Conservation (phyloP, 2,888 invertebrate genomes). For the Agrilus biguttatus region DNA sequence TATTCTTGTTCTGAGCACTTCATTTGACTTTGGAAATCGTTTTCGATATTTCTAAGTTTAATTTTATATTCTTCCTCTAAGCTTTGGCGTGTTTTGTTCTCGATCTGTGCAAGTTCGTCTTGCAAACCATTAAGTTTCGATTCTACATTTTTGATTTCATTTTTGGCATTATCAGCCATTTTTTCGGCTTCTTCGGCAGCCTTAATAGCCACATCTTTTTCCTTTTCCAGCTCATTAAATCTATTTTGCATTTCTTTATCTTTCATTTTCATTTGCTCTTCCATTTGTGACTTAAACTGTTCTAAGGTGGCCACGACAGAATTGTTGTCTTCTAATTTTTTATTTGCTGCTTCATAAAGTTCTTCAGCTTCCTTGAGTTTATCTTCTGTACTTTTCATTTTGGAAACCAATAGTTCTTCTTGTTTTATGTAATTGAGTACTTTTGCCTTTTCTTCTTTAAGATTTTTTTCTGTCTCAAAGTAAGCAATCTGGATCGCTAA, state of each 20-base stretch:
- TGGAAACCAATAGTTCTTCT: conserved; percentile 2
- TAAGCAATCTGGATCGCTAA: conserved; percentile 11
- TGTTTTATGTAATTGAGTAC: conserved; percentile 2
- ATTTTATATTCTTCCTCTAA: conserved; percentile 8
- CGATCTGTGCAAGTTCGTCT: conserved; percentile 9
- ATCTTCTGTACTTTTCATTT: conserved; percentile 12
- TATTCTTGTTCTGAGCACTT: conserved; percentile 3
- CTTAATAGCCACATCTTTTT: conserved; percentile 17
- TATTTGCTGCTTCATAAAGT: conserved; percentile 16
- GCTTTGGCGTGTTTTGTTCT: conserved; percentile 6
- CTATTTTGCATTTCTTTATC: conserved; percentile 20
- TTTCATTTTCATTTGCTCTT: conserved; percentile 17
- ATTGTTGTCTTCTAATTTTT: conserved; percentile 9
- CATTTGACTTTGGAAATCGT: conserved; percentile 1
- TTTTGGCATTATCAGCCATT: conserved; percentile 14
- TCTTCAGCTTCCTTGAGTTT: conserved; percentile 20
- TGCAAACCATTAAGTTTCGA: conserved; percentile 13
- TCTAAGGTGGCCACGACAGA: conserved; percentile 13
- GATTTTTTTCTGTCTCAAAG: conserved; percentile 8
- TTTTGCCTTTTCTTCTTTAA: conserved; percentile 9
- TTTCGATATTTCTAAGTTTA: conserved; percentile 9
- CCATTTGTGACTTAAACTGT: conserved; percentile 13
- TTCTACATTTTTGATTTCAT: conserved; percentile 15
- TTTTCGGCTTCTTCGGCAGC: conserved; percentile 9
- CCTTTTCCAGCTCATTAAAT: conserved; percentile 21